These are phyloP conservation scores for Danio tinwini DNA, from an alignment of 2,797 vertebrate species.

Conservation along the genomic window DNA sequence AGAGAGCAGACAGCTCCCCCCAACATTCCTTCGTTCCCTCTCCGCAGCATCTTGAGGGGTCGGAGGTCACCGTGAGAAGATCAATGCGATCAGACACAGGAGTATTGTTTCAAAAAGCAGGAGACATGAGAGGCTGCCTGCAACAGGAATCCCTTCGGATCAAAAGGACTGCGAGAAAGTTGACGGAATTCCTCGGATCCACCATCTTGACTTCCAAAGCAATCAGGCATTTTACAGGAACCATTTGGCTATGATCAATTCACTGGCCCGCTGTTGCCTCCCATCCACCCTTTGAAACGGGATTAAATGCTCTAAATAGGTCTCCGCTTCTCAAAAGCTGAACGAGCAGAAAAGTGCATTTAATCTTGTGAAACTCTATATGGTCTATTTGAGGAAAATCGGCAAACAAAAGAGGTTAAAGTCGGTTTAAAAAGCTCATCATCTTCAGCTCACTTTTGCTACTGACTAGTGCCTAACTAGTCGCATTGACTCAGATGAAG, in stretches of 20 bases:
- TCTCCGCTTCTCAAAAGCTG: constrained; percentile 37
- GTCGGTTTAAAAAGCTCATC: constrained; percentile 48
- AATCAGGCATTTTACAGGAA: constrained; percentile 64
- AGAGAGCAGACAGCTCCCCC: constrained; percentile 45
- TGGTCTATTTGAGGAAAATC: constrained; percentile 34
- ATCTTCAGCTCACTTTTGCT: constrained; percentile 44
- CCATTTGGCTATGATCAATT: constrained; percentile 65
- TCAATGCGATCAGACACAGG: constrained; percentile 67
- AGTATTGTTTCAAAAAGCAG: constrained; percentile 65
- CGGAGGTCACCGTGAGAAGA: constrained; percentile 59
- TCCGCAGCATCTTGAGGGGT: constrained; percentile 65
- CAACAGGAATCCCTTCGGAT: constrained; percentile 56
- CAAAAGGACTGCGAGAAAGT: constrained; percentile 61
- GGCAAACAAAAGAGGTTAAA: constrained; percentile 46
- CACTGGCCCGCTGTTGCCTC: constrained; percentile 45
- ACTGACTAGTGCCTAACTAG: constrained; percentile 23
- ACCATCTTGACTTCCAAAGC: constrained; percentile 61
- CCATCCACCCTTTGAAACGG: constrained; percentile 60
- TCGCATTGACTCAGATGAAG: background rate
- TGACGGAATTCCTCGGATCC: constrained; percentile 61
- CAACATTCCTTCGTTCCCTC: constrained; percentile 58
- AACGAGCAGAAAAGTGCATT: constrained; percentile 59
- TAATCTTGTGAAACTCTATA: constrained; percentile 64
- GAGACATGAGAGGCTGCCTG: constrained; percentile 60
- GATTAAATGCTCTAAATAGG: constrained; percentile 60